A percentile compares a stretch with the other conserved stretches of the same genome.
These are phyloP conservation scores for Cyphotilapia sp. DNA, from an alignment of 2,113 vertebrate species.

Conservation along the genomic window DNA sequence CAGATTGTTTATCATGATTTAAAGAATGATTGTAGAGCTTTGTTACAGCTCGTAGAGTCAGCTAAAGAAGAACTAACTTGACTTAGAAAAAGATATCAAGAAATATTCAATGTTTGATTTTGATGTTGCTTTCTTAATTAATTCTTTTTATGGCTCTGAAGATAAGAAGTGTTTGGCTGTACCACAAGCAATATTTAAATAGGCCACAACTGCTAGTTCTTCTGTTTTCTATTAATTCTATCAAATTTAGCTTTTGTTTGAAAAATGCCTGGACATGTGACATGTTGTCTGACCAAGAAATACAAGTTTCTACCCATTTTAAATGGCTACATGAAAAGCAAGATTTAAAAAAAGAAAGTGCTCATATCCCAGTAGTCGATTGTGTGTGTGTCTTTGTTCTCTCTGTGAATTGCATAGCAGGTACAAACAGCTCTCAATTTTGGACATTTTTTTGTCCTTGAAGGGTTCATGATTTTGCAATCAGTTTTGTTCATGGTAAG, in stretches of 20 bases:
- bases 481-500: not conserved
- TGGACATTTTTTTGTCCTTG: not conserved
- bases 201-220: fast-evolving
- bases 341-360: not conserved
- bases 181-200: not conserved
- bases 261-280: not conserved
- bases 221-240: not conserved
- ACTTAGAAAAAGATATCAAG: not conserved
- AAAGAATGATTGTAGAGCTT: not conserved
- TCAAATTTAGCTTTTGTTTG: too few relatives aligned
- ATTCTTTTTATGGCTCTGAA: not conserved
- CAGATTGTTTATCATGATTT: not conserved
- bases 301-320: not conserved
- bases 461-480: not conserved
- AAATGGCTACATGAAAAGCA: not conserved
- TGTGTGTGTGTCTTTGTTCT: not conserved
- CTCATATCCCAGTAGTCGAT: not conserved
- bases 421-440: not conserved
- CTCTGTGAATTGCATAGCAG: not conserved
- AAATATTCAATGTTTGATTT: not conserved
- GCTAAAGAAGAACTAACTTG: not conserved
- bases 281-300: not conserved
- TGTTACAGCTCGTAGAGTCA: fast-evolving
- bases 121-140: not conserved
- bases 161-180: not conserved